Percentiles rank a stretch among this genome's conserved stretches.
Evolutionary conservation across 2,888 invertebrate genomes (phyloP).

Genomic region (Mythimna loreyi): DNA sequence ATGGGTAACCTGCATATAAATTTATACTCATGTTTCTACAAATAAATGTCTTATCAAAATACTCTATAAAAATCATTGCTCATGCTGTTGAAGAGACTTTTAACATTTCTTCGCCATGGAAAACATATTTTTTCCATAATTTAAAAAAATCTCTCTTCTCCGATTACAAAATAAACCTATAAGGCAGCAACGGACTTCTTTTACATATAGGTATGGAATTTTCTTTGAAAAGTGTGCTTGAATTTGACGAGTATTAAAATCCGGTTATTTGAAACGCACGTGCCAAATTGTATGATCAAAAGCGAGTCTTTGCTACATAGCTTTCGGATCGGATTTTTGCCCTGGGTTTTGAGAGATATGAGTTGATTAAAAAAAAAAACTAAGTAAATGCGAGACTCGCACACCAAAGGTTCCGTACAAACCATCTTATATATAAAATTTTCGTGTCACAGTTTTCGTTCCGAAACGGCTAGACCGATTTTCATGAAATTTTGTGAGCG

Average conservation of each 20-base stretch:
- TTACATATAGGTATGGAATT: slow-evolving; percentile 9
- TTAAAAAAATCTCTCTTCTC: not conserved
- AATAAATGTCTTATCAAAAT: too few species aligned
- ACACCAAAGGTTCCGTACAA: too few species aligned
- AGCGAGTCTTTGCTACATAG: not conserved
- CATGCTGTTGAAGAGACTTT: too few species aligned
- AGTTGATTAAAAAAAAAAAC: not conserved
- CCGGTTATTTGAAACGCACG: slow-evolving; percentile 20
- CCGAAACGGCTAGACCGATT: too few species aligned
- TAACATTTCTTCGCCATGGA: too few species aligned
- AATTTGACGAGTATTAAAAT: slow-evolving; percentile 28
- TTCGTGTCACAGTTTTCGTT: too few species aligned
- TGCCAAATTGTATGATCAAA: slow-evolving; percentile 15
- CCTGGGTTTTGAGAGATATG: not conserved
- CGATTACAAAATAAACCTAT: not conserved
- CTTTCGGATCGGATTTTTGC: not conserved
- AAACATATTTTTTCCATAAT: not conserved
- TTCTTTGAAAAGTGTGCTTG: slow-evolving; percentile 1
- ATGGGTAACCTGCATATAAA: too few species aligned
- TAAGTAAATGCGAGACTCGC: too few species aligned
- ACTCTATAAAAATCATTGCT: too few species aligned
- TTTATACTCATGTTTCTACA: too few species aligned
- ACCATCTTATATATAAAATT: too few species aligned
- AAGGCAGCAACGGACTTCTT: not conserved
- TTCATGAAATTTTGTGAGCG: too few species aligned